Conservation (phyloP, 1,140 invertebrate genomes). For the Homalodisca vitripennis region DNA sequence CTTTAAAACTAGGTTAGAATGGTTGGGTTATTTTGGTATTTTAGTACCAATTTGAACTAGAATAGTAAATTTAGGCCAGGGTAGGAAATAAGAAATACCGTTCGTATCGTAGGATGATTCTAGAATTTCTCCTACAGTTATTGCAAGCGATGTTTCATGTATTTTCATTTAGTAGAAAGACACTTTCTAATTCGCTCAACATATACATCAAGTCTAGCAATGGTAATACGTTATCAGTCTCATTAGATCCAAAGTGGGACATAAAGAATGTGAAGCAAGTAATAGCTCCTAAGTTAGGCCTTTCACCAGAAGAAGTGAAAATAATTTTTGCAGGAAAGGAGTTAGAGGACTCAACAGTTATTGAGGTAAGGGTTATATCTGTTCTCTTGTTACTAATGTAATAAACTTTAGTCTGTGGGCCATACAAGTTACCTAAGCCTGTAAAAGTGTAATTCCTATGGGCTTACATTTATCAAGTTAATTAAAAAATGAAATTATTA, state of each 20-base stretch:
- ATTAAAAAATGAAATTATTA: no score
- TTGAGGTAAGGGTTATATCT: constrained; percentile 63
- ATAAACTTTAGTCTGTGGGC: no score
- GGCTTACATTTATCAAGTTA: no score
- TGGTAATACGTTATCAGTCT: constrained; percentile 63
- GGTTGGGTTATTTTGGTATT: no score
- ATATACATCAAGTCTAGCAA: constrained; percentile 72
- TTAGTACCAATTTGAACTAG: no score
- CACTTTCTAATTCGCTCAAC: constrained; percentile 60
- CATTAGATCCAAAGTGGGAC: constrained; percentile 73
- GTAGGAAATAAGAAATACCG: no score
- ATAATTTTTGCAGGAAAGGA: constrained; percentile 87
- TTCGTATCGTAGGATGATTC: constrained; percentile 47
- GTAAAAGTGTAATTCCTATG: no score
- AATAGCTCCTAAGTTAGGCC: constrained; percentile 65
- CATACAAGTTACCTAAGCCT: no score
- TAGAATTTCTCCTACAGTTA: constrained; percentile 55
- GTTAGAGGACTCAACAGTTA: constrained; percentile 67
- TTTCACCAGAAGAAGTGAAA: constrained; percentile 69
- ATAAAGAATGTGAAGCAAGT: constrained; percentile 72
- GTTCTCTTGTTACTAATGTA: no score
- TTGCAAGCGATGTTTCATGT: constrained; percentile 62
- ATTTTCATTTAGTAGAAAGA: constrained; percentile 59
- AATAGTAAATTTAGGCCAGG: no score
- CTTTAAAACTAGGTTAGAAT: no score